These are phyloP conservation scores for Drosophila ironensis DNA, from an alignment of 1,140 invertebrate species.

Conservation along the genomic window DNA sequence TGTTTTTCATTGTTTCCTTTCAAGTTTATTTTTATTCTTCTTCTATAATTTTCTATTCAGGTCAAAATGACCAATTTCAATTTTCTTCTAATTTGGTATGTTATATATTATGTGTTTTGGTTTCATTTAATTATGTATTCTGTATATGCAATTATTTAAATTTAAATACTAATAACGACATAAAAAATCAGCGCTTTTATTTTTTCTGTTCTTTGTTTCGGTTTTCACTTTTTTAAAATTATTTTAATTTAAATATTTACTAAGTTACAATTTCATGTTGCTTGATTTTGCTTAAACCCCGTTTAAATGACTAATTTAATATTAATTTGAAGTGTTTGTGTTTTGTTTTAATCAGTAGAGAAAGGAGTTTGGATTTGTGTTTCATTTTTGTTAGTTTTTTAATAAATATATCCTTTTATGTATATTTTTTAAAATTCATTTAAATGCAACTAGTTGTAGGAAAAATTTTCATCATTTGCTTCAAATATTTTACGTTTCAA, in stretches of 20 bases:
- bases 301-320: slow-evolving; percentile 75
- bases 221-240: slow-evolving; percentile 67
- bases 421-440: slow-evolving; percentile 79
- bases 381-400: slow-evolving; percentile 37
- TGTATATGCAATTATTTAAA: slow-evolving; percentile 76
- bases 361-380: slow-evolving; percentile 58
- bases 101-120: slow-evolving; percentile 43
- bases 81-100: slow-evolving; percentile 69
- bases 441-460: slow-evolving; percentile 79
- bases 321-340: slow-evolving; percentile 70
- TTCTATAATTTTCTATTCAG: slow-evolving; percentile 77
- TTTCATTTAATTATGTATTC: slow-evolving; percentile 53
- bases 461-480: slow-evolving; percentile 74
- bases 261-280: slow-evolving; percentile 70
- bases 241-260: slow-evolving; percentile 77
- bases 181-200: slow-evolving; percentile 78
- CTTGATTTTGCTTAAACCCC: slow-evolving; percentile 53
- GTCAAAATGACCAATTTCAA: slow-evolving; percentile 79
- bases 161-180: slow-evolving; percentile 81
- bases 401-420: slow-evolving; percentile 77
- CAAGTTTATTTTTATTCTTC: slow-evolving; percentile 51
- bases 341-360: slow-evolving; percentile 62
- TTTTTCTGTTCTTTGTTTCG: slow-evolving; percentile 55
- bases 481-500: slow-evolving; percentile 51
- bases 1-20: slow-evolving; percentile 48